Percentiles rank a stretch among this genome's conserved stretches.
phyloP scores from a whole-genome alignment of 2,113 vertebrate species.

The Ctenodactylus gundi region DNA sequence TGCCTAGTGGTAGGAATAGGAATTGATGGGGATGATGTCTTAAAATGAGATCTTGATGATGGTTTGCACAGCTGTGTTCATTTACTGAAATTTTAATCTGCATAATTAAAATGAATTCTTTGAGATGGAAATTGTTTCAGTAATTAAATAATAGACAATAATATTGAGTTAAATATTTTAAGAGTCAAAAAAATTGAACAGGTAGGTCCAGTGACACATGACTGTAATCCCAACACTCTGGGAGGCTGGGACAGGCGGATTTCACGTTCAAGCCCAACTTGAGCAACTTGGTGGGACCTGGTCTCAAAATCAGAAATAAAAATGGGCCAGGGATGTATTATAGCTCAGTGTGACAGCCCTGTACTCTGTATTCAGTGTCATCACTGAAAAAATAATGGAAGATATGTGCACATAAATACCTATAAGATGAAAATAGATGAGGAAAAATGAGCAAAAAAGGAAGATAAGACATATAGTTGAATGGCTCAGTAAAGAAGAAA shows the following conservation, averaged over 20 bases:
- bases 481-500: background rate
- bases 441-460: background rate
- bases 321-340: too few relatives aligned
- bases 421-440: background rate
- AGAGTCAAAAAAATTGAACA: background rate
- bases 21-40: background rate
- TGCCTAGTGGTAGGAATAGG: background rate
- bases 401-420: too few relatives aligned
- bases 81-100: background rate
- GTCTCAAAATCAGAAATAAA: too few relatives aligned
- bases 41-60: background rate
- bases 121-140: background rate
- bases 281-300: too few relatives aligned
- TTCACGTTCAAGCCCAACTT: too few relatives aligned
- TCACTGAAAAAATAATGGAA: too few relatives aligned
- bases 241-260: too few relatives aligned
- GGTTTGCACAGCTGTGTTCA: background rate
- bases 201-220: too few relatives aligned
- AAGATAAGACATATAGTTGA: background rate
- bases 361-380: too few relatives aligned
- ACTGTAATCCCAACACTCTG: too few relatives aligned
- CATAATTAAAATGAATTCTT: background rate
- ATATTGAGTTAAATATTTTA: background rate
- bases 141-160: background rate
- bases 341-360: too few relatives aligned